Evolutionary conservation across 2,888 invertebrate genomes (phyloP), one percentile per base, ranked within the genome.

Genomic region (Latrodectus hesperus): DNA sequence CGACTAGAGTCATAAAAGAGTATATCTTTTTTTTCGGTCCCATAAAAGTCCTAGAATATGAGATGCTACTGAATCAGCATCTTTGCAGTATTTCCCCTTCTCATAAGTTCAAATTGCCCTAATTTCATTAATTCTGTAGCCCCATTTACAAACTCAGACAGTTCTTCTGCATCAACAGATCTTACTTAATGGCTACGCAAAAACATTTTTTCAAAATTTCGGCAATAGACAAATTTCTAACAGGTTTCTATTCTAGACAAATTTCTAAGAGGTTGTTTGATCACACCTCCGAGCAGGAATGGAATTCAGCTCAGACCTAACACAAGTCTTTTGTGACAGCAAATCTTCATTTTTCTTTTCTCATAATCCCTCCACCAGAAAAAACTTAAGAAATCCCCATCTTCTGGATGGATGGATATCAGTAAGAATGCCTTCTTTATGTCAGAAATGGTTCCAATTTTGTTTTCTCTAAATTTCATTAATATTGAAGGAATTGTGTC

Each of bases 31-130:
- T 22, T 76, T 76, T 49, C 49, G 64, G 9, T 76, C 76, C 76
- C 76, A 76, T n/a, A n/a, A 49, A 68, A 77, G 53, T 65, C 77
- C 77, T 49, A 67, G 26, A 67, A 77, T 67, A n/a, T n/a, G 22
- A 68, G 77, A 77, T 67, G 77, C n/a, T 17, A 14, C 68, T 64
- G 65, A 65, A 76, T 49, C 49, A 22, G 76, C 49, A 14, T 64
- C 65, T 1, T 76, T 60, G 67, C 55, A 68, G 77, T 67, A 67
- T 51, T 67, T 77, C 64, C 9, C 76, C 49, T 64, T 16, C 65
- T 64, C 38, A 12, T 76, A 65, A 65, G 67, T 10, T 67, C 65
- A 53, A 77, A 67, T 0, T 49, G 16, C 51, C 77, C 67, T 14
- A 68, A 14, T 68, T 67, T 52, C 65, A 77, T 77, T 38, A 67